Conservation (phyloP, 2,888 invertebrate species). For the Eristalinus aeneus region DNA sequence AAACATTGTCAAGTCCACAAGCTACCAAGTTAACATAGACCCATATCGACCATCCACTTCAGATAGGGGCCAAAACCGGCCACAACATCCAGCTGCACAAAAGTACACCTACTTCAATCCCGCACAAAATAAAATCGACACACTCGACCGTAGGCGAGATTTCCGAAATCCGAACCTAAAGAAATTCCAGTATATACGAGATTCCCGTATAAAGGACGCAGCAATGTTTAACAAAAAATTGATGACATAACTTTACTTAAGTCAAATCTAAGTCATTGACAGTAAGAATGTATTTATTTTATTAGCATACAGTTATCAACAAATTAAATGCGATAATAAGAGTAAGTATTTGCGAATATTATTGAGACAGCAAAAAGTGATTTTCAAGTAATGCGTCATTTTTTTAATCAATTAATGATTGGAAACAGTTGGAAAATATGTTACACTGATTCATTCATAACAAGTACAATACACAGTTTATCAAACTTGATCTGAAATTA, state of each 20-base stretch:
- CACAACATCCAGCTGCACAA: constrained; percentile 74
- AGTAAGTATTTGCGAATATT: constrained; percentile 43
- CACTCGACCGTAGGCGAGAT: constrained; percentile 52
- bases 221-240: constrained; percentile 55
- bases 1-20: constrained; percentile 59
- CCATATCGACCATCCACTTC: constrained; percentile 74
- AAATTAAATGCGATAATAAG: constrained; percentile 51
- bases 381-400: too few species aligned
- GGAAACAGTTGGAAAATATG: not conserved
- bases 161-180: constrained; percentile 12
- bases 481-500: not conserved
- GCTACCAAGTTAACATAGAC: constrained; percentile 39
- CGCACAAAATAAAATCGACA: constrained; percentile 71
- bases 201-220: constrained; percentile 46
- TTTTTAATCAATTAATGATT: too few species aligned
- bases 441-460: not conserved
- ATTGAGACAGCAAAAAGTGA: not conserved
- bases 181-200: constrained; percentile 45
- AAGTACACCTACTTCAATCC: constrained; percentile 77
- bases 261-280: constrained; percentile 35
- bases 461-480: constrained; percentile 3
- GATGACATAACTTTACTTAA: constrained; percentile 28
- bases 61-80: constrained; percentile 35
- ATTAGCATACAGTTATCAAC: constrained; percentile 22
- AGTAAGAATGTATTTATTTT: constrained; percentile 26